A percentile compares a stretch with the other conserved stretches of the same genome.
Conservation (phyloP, 2,888 invertebrate genomes). For the Lottia gigantea region DNA sequence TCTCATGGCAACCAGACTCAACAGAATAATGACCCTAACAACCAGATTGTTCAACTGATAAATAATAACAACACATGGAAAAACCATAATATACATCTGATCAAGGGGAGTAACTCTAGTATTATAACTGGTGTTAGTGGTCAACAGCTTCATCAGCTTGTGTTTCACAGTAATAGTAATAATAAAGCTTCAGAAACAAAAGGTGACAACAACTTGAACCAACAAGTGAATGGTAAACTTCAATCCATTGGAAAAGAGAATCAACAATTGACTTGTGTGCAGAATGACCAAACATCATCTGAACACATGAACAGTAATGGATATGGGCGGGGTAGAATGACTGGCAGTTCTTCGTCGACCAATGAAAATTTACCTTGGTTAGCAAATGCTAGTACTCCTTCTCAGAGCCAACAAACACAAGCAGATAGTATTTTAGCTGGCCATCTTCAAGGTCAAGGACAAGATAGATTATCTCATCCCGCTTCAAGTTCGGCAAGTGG, state of each 20-base stretch:
- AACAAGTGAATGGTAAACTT: not conserved
- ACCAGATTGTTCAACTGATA: not conserved
- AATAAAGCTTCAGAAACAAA: not conserved
- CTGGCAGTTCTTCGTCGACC: slow-evolving; percentile 44
- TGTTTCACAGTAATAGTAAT: not conserved
- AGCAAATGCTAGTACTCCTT: slow-evolving; percentile 36
- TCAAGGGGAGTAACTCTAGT: not conserved
- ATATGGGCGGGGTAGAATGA: slow-evolving; percentile 53
- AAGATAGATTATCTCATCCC: slow-evolving; percentile 26
- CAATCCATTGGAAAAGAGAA: not conserved
- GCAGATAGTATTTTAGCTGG: slow-evolving; percentile 6
- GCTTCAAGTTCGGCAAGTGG: slow-evolving; percentile 41
- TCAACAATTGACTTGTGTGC: not conserved
- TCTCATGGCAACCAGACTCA: not conserved
- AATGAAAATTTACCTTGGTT: slow-evolving; percentile 44
- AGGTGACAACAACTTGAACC: not conserved
- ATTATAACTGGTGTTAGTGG: not conserved
- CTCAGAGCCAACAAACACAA: slow-evolving; percentile 13
- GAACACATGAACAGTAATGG: slow-evolving; percentile 58
- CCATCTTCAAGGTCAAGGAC: slow-evolving; percentile 10
- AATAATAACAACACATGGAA: slow-evolving; percentile 8
- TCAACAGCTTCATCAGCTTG: not conserved
- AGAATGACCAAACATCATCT: slow-evolving; percentile 38
- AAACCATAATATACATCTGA: not conserved
- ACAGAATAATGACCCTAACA: not conserved